Conservation (phyloP, 2,888 invertebrate species). For the Nudaria mundana region DNA sequence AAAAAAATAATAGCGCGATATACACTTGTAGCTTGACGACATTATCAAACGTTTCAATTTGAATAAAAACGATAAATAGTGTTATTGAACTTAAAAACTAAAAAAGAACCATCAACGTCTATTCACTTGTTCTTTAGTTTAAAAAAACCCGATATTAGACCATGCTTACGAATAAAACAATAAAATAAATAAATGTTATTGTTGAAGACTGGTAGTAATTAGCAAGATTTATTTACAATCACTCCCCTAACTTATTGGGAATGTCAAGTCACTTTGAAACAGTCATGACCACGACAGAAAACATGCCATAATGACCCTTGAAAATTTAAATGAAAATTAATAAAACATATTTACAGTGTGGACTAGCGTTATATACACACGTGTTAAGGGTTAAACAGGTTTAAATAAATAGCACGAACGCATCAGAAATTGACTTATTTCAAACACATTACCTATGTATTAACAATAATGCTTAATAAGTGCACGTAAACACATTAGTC, state of each 20-base stretch:
- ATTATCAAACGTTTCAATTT: no score
- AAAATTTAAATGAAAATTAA: not conserved
- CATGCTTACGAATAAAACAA: constrained; percentile 9
- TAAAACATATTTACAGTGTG: constrained; percentile 1
- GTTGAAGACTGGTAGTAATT: constrained; percentile 2
- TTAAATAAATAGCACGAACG: constrained; percentile 16
- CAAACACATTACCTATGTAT: constrained; percentile 15
- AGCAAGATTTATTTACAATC: not conserved
- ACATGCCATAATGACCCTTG: not conserved
- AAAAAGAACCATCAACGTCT: constrained; percentile 11
- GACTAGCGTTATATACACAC: constrained; percentile 25
- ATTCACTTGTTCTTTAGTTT: no score
- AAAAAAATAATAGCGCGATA: no score
- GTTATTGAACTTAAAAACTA: constrained; percentile 36
- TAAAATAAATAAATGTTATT: not conserved
- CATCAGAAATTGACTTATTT: constrained; percentile 10
- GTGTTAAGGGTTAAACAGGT: constrained; percentile 17
- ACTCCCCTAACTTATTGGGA: not conserved
- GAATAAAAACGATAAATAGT: no score
- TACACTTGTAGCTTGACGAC: no score
- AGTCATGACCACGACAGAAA: not conserved
- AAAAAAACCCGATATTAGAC: constrained; percentile 4
- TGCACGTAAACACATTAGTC: constrained; percentile 17
- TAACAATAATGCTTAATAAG: constrained; percentile 9
- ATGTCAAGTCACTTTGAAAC: not conserved